Evolutionary conservation across 1,140 invertebrate species (phyloP), one percentile per base, ranked within the genome.

Genomic region (Ostrea denselamellosa): DNA sequence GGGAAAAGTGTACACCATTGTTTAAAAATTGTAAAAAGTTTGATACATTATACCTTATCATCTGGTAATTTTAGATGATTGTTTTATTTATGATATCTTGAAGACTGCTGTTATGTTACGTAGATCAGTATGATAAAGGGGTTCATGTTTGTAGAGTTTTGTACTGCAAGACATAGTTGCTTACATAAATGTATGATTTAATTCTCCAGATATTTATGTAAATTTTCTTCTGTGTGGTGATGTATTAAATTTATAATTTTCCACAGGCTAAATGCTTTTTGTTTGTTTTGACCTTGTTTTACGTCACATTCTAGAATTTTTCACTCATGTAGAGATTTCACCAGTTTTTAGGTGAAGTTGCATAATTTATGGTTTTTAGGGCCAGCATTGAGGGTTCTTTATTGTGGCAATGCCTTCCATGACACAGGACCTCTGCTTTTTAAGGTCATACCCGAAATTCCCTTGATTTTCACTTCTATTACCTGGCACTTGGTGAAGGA

Each of bases 281-380:
- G 22, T 51, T 34, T 81, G 8, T 17, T 0, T 12, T 5, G 7
- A 81, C 0, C 17, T 77, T 77, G 34, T 77, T 77, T 77, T 44
- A 77, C n/a, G n/a, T 22, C 22, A 4, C 12, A 22, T 12, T 22
- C 34, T 5, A 25, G 22, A 28, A 44, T 77, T 77, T 71, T 77
- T 77, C 22, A 77, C 12, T 77, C 71, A 77, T 22, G 22, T 77
- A 77, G 71, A 77, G 34, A 77, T 19, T 22, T 77, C 71, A 14
- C 71, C n/a, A 77, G 34, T 5, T 44, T 44, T 44, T 44, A 44
- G 2, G 5, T 44, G 34, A 44, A 19, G 19, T 10, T 58, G 56
- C 56, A 44, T 58, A 12, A 44, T 44, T 58, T 58, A 17, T 58
- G 56, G 56, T 19, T 4, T 10, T 58, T 19, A 58, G 56, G 5